A percentile compares a stretch with the other conserved stretches of the same genome.
Evolutionary conservation across 2,888 invertebrate species (phyloP).

Genomic region (Epinotia demarniana): DNA sequence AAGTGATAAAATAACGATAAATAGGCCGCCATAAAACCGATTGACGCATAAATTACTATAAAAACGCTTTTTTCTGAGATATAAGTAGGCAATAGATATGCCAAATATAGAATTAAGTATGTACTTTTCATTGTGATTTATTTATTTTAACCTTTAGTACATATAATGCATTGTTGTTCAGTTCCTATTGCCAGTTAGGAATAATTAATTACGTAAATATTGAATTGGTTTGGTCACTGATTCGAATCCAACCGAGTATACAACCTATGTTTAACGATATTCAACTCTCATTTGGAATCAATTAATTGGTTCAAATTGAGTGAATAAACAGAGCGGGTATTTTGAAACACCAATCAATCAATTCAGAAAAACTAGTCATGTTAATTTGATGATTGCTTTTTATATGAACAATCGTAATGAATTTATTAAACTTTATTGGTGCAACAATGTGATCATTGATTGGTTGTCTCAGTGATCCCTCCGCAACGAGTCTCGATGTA

Average conservation of each 20-base stretch:
- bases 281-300: conserved; percentile 46
- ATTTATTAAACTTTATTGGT: conserved; percentile 16
- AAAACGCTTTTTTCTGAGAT: conserved; percentile 26
- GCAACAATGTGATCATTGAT: conserved; percentile 1
- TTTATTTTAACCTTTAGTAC: conserved; percentile 15
- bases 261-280: conserved; percentile 36
- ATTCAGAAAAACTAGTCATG: conserved; percentile 65
- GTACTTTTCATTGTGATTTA: conserved; percentile 13
- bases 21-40: conserved; percentile 39
- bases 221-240: conserved; percentile 34
- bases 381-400: conserved; percentile 67
- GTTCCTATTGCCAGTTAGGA: conserved; percentile 1
- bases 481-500: neutral
- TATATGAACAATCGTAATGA: conserved; percentile 50
- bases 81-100: conserved; percentile 27
- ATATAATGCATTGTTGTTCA: conserved; percentile 14
- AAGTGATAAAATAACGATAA: conserved; percentile 42
- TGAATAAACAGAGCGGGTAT: conserved; percentile 67
- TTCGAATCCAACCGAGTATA: conserved; percentile 36
- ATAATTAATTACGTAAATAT: conserved; percentile 26
- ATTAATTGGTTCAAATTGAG: conserved; percentile 67
- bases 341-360: conserved; percentile 69
- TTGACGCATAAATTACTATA: conserved; percentile 38
- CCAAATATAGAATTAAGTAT: conserved; percentile 28
- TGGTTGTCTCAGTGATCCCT: neutral